These are phyloP conservation scores for Agraylea sexmaculata DNA, from an alignment of 1,140 invertebrate species.

Conservation along the genomic window DNA sequence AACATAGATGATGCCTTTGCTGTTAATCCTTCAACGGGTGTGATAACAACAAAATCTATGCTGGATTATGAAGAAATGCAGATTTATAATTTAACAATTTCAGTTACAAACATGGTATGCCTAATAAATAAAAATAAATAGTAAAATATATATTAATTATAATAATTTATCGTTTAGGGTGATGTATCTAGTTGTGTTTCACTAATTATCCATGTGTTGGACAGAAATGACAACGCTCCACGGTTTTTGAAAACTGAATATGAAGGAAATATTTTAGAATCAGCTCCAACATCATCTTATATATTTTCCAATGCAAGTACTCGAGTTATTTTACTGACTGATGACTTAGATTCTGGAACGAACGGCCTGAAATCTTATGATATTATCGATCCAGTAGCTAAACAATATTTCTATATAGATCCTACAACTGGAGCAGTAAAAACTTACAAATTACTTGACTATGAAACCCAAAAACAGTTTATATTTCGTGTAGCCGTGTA, in stretches of 20 bases:
- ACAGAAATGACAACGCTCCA: constrained; percentile 71
- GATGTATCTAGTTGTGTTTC: constrained; percentile 46
- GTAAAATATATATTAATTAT: constrained; percentile 1
- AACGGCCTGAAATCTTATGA: constrained; percentile 71
- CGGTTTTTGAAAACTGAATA: constrained; percentile 57
- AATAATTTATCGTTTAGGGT: constrained; percentile 8
- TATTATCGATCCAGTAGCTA: constrained; percentile 60
- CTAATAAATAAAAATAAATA: neutral
- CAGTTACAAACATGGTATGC: constrained; percentile 68
- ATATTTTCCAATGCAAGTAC: constrained; percentile 46
- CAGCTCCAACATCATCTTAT: constrained; percentile 56
- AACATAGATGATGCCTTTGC: constrained; percentile 60
- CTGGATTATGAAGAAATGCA: constrained; percentile 60
- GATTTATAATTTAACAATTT: constrained; percentile 65
- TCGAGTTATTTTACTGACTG: constrained; percentile 62
- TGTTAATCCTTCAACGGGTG: constrained; percentile 71
- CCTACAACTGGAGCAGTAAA: constrained; percentile 72
- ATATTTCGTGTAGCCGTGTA: constrained; percentile 55
- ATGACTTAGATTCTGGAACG: constrained; percentile 61
- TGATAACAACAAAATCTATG: constrained; percentile 53
- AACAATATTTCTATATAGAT: constrained; percentile 69
- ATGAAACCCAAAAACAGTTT: constrained; percentile 56
- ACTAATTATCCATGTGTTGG: constrained; percentile 56
- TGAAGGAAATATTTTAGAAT: constrained; percentile 62
- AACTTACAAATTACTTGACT: constrained; percentile 61